Conservation (phyloP, 2,113 vertebrate genomes). For the Morphnarchus princeps region DNA sequence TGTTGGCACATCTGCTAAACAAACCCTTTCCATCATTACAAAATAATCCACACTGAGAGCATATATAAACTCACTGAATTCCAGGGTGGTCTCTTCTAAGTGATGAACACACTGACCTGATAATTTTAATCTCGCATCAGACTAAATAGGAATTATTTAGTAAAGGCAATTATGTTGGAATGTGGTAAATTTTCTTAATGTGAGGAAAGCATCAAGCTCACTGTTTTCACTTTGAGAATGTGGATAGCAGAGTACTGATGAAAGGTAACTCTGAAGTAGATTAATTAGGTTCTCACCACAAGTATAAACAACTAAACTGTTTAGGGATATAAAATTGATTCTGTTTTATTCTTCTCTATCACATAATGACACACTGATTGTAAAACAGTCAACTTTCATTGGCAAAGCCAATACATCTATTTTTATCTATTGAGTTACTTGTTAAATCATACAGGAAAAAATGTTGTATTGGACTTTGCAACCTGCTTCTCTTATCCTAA, state of each 20-base stretch:
- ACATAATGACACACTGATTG: not conserved
- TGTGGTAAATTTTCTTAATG: not conserved
- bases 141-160: not conserved
- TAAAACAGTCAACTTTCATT: not conserved
- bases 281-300: not conserved
- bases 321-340: constrained; percentile 16
- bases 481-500: not conserved
- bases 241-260: not conserved
- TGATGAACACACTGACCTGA: not conserved
- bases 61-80: not conserved
- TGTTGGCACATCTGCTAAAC: not conserved
- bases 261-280: not conserved
- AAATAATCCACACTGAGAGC: not conserved
- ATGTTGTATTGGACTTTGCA: not conserved
- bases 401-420: not conserved
- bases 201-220: not conserved
- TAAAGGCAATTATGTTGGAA: not conserved
- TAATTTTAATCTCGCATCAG: not conserved
- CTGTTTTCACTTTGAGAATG: not conserved
- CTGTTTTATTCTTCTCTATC: not conserved
- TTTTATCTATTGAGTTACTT: not conserved
- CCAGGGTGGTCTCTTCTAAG: not conserved
- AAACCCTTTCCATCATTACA: not conserved
- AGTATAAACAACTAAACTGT: not conserved
- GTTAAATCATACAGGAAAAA: not conserved